Base-by-base conservation (phyloP, 2,113 vertebrate genomes). In the Amphiprion ocellaris region DNA sequence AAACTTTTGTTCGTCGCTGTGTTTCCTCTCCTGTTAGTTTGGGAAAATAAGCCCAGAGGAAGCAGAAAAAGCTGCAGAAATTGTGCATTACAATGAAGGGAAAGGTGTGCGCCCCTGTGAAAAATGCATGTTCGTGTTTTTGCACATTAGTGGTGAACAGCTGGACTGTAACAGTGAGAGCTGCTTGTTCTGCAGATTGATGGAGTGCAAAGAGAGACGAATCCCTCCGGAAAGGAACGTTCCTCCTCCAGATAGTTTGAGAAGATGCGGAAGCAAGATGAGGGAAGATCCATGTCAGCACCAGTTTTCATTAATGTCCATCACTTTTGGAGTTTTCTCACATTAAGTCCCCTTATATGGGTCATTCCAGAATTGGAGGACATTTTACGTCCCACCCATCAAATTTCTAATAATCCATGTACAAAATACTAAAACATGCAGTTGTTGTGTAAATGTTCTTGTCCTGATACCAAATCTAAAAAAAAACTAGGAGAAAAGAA, bases 141-240 rank as follows among this genome's bases (percentile, higher is more conserved):
- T 49, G 44, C 24, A 46, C 8, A 39, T 66, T 39, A 19, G 9
- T 37, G 19, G 12, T 59, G 74, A 84, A 79, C 79, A 90, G 83
- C 77, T 85, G 87, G 62, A 79, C 55, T 76, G 28, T 84, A 70
- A 77, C 72, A 77, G 78, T n/a, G 50, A 67, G 65, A 23, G 59
- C 69, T 73, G 14, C 15, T 68, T 28, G 65, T 26, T 69, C 37
- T 21, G 1, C 62, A 52, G 49, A 62, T 16, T 72, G 30, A 83
- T 66, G 74, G 21, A 11, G 15, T 47, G 26, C 28, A 73, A 58
- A 77, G 21, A 58, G 23, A 10, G 44, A 63, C 12, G 16, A 11
- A 33, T 56, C 23, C 56, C 19, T 44, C 26, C 52, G 46, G 59
- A 67, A 56, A 54, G 14, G 28, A 46, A 3, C 16, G 23, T 41